phyloP scores from a whole-genome alignment of 2,888 invertebrate species.

The Rapana venosa region DNA sequence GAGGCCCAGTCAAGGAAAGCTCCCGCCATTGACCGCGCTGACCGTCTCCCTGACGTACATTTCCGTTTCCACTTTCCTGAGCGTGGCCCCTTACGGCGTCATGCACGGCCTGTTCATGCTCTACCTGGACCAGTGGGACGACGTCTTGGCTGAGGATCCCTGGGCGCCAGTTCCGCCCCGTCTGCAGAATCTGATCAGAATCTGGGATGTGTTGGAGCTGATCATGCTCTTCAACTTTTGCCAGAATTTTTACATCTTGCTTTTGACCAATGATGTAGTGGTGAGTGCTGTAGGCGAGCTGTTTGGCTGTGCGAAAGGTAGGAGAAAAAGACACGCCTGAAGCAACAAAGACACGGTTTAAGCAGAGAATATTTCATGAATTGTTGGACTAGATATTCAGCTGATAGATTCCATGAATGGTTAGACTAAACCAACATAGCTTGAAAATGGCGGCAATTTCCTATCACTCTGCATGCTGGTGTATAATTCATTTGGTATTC shows the following conservation, averaged over 20 bases:
- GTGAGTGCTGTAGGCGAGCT: background rate
- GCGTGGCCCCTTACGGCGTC: constrained; percentile 18
- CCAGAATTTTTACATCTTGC: constrained; percentile 31
- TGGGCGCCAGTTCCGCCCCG: background rate
- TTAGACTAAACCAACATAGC: too few relatives aligned
- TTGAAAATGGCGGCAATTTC: too few relatives aligned
- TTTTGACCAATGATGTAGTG: background rate
- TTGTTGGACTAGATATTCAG: too few relatives aligned
- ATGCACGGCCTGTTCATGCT: constrained; percentile 25
- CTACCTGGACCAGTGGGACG: constrained; percentile 3
- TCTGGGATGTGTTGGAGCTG: constrained; percentile 20
- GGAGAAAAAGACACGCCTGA: too few relatives aligned
- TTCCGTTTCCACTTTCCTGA: constrained; percentile 20
- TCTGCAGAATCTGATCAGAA: background rate
- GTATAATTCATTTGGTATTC: too few relatives aligned
- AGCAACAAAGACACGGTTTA: too few relatives aligned
- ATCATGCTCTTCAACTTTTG: background rate
- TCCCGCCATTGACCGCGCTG: background rate
- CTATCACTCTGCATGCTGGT: too few relatives aligned
- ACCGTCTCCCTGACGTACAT: background rate
- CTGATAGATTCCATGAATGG: too few relatives aligned
- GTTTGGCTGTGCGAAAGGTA: background rate
- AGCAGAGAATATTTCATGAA: too few relatives aligned
- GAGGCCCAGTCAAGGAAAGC: background rate
- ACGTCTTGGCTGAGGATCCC: background rate